Percentiles rank a stretch among this genome's conserved stretches.
phyloP scores from a whole-genome alignment of 2,888 invertebrate genomes.

The Cataglyphis albicans region DNA sequence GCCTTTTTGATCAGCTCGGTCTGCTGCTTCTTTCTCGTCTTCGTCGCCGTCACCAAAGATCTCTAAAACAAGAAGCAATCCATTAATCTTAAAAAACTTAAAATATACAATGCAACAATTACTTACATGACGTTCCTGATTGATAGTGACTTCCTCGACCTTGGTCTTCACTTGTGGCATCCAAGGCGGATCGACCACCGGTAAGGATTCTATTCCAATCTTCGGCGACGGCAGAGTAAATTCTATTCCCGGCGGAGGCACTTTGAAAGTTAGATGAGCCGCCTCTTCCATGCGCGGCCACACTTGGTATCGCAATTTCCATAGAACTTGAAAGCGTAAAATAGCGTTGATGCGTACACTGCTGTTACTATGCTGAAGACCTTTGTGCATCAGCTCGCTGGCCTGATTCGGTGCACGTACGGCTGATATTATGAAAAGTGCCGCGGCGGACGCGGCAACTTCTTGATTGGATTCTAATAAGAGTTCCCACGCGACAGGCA shows the following conservation, averaged over 20 bases:
- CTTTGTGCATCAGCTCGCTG: conserved; percentile 95
- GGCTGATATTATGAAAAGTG: conserved; percentile 96
- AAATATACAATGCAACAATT: neutral
- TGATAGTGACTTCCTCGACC: conserved; percentile 99
- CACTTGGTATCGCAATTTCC: conserved; percentile 98
- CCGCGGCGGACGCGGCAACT: conserved; percentile 94
- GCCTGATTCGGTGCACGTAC: conserved; percentile 96
- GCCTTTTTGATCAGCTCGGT: conserved; percentile 99
- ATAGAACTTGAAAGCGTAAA: conserved; percentile 96
- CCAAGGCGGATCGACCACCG: conserved; percentile 99
- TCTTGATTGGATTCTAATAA: conserved; percentile 96
- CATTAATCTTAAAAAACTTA: neutral
- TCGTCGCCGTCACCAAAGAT: conserved; percentile 98
- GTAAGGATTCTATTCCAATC: conserved; percentile 97
- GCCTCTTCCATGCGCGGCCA: conserved; percentile 99
- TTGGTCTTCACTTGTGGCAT: conserved; percentile 99
- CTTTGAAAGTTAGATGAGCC: conserved; percentile 98
- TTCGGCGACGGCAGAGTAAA: conserved; percentile 99
- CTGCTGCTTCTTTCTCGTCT: conserved; percentile 99
- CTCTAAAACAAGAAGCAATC: conserved; percentile 87
- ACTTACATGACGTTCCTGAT: conserved; percentile 97
- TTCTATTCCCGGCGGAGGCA: conserved; percentile 99
- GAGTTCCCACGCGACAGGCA: conserved; percentile 98
- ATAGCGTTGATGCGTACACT: conserved; percentile 94
- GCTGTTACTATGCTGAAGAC: conserved; percentile 94